phyloP scores from a whole-genome alignment of 2,797 vertebrate genomes.

The Platalea minor region DNA sequence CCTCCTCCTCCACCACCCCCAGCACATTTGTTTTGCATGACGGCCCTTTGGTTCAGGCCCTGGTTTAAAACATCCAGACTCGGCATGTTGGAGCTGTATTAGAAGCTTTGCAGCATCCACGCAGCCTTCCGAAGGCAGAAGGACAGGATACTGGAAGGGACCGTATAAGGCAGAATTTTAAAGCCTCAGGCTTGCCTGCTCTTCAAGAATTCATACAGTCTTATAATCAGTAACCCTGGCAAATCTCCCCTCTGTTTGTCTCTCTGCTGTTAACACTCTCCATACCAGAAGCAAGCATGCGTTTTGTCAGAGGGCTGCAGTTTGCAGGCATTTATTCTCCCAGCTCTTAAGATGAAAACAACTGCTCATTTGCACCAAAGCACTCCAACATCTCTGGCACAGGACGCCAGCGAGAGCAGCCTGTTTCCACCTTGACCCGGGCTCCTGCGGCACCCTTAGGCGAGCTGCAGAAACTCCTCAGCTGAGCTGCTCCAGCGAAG shows the following conservation, averaged over 20 bases:
- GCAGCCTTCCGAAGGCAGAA: not conserved
- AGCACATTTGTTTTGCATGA: not conserved
- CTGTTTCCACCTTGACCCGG: not conserved
- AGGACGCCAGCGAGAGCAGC: not conserved
- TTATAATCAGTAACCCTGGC: not conserved
- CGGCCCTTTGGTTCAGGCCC: not conserved
- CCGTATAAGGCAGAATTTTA: not conserved
- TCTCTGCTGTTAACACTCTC: not conserved
- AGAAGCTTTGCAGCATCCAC: not conserved
- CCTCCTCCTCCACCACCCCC: not conserved
- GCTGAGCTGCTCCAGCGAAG: not conserved
- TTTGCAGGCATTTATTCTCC: not conserved
- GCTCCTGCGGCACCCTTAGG: not conserved
- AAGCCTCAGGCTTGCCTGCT: not conserved
- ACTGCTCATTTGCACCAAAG: not conserved
- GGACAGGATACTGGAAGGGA: not conserved
- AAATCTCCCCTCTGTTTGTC: not conserved
- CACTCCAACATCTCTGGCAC: rapidly evolving
- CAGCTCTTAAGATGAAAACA: not conserved
- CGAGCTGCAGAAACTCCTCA: not conserved
- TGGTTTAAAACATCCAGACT: not conserved
- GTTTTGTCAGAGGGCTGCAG: not conserved
- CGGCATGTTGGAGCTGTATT: rapidly evolving
- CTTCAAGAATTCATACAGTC: not conserved
- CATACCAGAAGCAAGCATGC: not conserved